Evolutionary conservation across 2,113 vertebrate genomes (phyloP), one percentile per base, ranked within the genome.

Genomic region (Lampris incognitus): DNA sequence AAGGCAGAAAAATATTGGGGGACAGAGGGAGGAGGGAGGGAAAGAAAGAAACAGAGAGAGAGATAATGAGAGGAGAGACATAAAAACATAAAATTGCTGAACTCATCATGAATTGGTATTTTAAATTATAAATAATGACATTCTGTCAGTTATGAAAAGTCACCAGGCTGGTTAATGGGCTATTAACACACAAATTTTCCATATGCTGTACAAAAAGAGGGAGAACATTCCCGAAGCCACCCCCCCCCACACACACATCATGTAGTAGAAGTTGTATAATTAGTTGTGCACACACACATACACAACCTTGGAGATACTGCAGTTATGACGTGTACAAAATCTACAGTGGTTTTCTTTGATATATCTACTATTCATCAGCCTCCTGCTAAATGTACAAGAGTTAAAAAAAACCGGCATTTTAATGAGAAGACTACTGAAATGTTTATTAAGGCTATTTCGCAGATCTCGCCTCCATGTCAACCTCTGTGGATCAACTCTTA

Each of bases 41-140:
- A 46, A 7, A 46, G 44, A 39, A 62, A 1, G 1, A n/a, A 40
- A 13, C 13, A 10, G 7, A 46, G 24, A 42, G 38, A 38, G 37
- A 6, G 38, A 57, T n/a, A 40, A 13, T 46, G 42, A 52, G 39
- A 52, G 48, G 37, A 49, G 57, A 78, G 46, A 66, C 68, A 78
- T 39, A 76, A 57, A 65, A 11, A 8, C 46, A n/a, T 40, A 10
- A 59, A 67, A 54, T 50, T 61, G 46, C 50, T 61, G 40, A 62
- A 67, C 41, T 38, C 38, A 57, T 42, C 38, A 46, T 62, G 48
- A 81, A 70, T 61, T 46, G 62, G 11, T 72, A 13, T 9, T 54
- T 54, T 54, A 13, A 11, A 11, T 54, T 2, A 54, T 54, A n/a
- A 1, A 72, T 61, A 78, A 71, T 79, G 48, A 74, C 50, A 76